phyloP scores from a whole-genome alignment of 2,797 vertebrate genomes.

The Rhabdophis nuchalis region DNA sequence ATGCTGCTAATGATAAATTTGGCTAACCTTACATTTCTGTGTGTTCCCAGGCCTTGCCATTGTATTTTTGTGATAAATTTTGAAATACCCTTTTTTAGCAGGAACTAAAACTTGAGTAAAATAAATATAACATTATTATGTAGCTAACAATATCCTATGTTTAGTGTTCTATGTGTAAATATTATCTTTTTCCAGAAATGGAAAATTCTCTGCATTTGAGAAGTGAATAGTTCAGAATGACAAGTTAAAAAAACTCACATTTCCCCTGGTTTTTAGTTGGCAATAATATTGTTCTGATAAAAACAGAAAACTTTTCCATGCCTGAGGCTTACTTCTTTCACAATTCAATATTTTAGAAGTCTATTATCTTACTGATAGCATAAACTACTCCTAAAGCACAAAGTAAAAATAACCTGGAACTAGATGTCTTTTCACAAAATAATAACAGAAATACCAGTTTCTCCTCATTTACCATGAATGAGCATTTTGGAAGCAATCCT shows the following conservation, averaged over 20 bases:
- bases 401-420: not conserved
- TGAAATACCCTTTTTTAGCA: not conserved
- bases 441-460: not conserved
- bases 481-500: not conserved
- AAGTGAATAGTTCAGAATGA: not conserved
- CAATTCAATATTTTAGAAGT: not conserved
- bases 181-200: not conserved
- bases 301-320: conserved; percentile 1
- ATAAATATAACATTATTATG: not conserved
- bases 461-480: not conserved
- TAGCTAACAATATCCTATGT: not conserved
- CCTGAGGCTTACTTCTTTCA: not conserved
- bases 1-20: not conserved
- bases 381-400: not conserved
- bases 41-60: not conserved
- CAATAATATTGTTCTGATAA: not conserved
- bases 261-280: not conserved
- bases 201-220: not conserved
- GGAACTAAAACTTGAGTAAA: not conserved
- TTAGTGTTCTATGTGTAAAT: not conserved
- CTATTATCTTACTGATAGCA: conserved; percentile 16
- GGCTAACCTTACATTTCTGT: too few species aligned
- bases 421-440: not conserved
- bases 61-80: not conserved
- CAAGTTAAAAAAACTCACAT: not conserved